phyloP scores from a whole-genome alignment of 1,140 invertebrate species.

The Drosophila ficusphila region DNA sequence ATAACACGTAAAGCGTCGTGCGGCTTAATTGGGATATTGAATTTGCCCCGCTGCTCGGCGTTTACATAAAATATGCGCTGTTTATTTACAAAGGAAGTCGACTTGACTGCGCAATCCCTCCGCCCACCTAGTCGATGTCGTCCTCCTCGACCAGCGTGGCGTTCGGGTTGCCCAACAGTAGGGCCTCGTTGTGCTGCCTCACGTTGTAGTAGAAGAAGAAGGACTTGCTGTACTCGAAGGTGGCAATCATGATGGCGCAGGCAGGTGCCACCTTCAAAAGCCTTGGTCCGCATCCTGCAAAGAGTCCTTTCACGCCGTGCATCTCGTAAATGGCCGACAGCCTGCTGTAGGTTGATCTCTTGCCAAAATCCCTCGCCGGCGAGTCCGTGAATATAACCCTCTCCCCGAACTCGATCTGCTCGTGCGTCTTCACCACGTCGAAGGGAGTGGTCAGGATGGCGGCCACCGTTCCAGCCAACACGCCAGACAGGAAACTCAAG shows the following conservation, averaged over 20 bases:
- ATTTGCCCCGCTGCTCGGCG: background rate
- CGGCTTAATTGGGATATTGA: slow-evolving; percentile 38
- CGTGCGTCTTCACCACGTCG: slow-evolving; percentile 99
- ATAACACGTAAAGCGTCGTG: slow-evolving; percentile 10
- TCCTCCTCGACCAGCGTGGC: slow-evolving; percentile 35
- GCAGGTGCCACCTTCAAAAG: slow-evolving; percentile 97
- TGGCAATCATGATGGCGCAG: slow-evolving; percentile 98
- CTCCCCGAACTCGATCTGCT: slow-evolving; percentile 98
- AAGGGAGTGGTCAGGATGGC: slow-evolving; percentile 96
- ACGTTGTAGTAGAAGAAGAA: slow-evolving; percentile 90
- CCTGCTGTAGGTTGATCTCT: slow-evolving; percentile 78
- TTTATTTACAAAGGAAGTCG: slow-evolving; percentile 33
- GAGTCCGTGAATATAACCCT: slow-evolving; percentile 90
- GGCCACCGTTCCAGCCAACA: slow-evolving; percentile 94
- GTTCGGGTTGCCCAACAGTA: slow-evolving; percentile 50
- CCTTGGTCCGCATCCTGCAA: slow-evolving; percentile 93
- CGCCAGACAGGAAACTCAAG: slow-evolving; percentile 94
- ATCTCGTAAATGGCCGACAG: slow-evolving; percentile 88
- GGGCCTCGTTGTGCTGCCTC: slow-evolving; percentile 83
- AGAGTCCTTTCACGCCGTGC: slow-evolving; percentile 90
- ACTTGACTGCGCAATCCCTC: background rate
- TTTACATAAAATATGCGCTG: slow-evolving; percentile 31
- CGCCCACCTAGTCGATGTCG: slow-evolving; percentile 35
- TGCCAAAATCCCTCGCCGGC: slow-evolving; percentile 47
- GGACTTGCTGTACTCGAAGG: slow-evolving; percentile 96